Evolutionary conservation across 2,888 invertebrate species (phyloP), one percentile per base, ranked within the genome.

Genomic region (Epicampocera succincta): DNA sequence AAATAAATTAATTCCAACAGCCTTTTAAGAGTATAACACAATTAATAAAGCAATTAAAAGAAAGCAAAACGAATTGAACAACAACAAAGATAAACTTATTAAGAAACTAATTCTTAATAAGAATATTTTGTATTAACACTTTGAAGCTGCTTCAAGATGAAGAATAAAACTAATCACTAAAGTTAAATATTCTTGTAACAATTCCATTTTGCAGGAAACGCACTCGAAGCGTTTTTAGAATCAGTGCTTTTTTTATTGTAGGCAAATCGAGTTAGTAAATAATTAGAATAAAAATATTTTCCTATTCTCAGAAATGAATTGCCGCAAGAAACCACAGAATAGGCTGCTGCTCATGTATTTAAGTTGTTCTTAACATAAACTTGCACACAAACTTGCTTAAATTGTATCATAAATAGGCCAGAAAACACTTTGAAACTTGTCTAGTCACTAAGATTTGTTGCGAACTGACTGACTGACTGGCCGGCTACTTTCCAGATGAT

Each of bases 231-330:
- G 3, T 61, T 13, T 44, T 48, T 44, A 42, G 44, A 48, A n/a
- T 48, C 9, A 21, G 15, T 21, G 25, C 58, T 52, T 54, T 46
- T 29, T 42, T 60, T 44, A 48, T 25, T 76, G 60, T 8, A 42
- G 76, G 42, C 54, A 72, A 72, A 72, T 76, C 33, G 60, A 46
- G 61, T 72, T 80, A 42, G 19, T 46, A 38, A 40, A 54, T 40
- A 68, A 76, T 68, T 69, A 65, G 52, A 61, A 54, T 50, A 25
- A 73, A 33, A 76, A 76, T 73, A 71, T 72, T 63, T 68, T 56
- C 50, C 54, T 19, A 66, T 76, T 61, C 38, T 29, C 29, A 9
- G 8, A 25, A 58, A 75, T 66, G 38, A 42, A 68, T 73, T 15
- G 68, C 68, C 73, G 50, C 19, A 65, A 66, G 58, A 17, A 65